Base-by-base conservation (phyloP, 2,888 invertebrate species). In the Fragum whitleyi region DNA sequence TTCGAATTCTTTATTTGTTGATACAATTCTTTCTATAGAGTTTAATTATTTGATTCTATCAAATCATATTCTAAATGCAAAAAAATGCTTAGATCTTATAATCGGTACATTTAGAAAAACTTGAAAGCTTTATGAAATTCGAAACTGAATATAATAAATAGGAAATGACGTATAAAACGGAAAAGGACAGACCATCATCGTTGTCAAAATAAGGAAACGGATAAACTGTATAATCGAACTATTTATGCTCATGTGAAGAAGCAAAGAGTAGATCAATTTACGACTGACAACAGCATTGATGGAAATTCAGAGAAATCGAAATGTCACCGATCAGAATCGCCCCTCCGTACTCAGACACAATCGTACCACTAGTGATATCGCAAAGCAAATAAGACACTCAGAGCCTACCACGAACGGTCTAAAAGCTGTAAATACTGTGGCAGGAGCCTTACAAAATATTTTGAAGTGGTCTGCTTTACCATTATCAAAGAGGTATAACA, bases 371-470 rank as follows among this genome's bases (percentile, higher is more conserved):
- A 76, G 74, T 32, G 82, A 80, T 72, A 55, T 76, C 36, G 75
- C 36, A 26, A 32, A 42, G 36, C 32, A 32, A 42, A 65, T 36
- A 16, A 21, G 36, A 19, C 65, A 42, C 21, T 16, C 39, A 39
- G 65, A 65, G 1, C 42, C 21, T 5, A 21, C 11, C 16, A 67
- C 74, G 14, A 85, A 85, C 74, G 85, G 85, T 26, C 55, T 79
- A 29, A 85, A 70, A 57, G 79, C 85, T 28, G 82, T 85, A 0
- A 76, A 76, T 61, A 78, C 83, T 16, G 83, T 85, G 2, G 79
- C 85, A 32, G 85, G 85, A 47, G 85, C 83, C 19, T 71, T 85
- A 28, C 77, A 81, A 29, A 85, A 74, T 36, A 77, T 85, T 26
- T 81, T 85, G 29, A 82, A 78, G 57, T 78, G 75, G 67, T 75